Conservation (phyloP, 2,888 invertebrate species). For the Rhopalosiphum nymphaeae region DNA sequence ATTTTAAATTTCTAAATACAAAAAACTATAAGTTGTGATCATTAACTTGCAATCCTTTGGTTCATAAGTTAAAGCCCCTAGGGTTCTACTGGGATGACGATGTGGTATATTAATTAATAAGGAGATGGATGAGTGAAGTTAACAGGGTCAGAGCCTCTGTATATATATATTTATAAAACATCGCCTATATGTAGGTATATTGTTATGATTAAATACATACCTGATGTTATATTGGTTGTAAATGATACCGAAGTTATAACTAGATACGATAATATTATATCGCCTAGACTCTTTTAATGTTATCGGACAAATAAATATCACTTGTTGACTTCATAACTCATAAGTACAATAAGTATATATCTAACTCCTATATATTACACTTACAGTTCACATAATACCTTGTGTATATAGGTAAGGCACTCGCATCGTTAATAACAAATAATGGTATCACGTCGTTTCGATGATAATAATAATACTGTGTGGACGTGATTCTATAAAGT, state of each 20-base stretch:
- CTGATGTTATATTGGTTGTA: neutral
- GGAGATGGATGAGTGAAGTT: neutral
- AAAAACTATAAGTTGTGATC: neutral
- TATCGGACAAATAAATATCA: neutral
- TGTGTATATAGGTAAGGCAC: neutral
- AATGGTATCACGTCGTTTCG: neutral
- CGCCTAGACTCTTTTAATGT: neutral
- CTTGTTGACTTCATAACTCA: neutral
- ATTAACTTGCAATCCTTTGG: neutral
- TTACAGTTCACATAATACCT: neutral
- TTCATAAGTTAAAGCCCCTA: neutral
- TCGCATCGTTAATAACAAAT: neutral
- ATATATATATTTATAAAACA: neutral
- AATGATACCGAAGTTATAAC: neutral
- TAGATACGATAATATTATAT: neutral
- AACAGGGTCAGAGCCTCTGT: neutral
- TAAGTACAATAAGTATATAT: neutral
- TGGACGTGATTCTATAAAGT: neutral
- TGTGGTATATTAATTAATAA: too few species aligned
- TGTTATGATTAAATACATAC: neutral
- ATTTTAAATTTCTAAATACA: neutral
- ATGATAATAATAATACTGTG: neutral
- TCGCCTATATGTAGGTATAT: neutral
- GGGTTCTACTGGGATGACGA: neutral
- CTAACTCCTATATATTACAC: neutral